A percentile compares a stretch with the other conserved stretches of the same genome.
Evolutionary conservation across 2,113 vertebrate species (phyloP).

Genomic region (Eonycteris spelaea): DNA sequence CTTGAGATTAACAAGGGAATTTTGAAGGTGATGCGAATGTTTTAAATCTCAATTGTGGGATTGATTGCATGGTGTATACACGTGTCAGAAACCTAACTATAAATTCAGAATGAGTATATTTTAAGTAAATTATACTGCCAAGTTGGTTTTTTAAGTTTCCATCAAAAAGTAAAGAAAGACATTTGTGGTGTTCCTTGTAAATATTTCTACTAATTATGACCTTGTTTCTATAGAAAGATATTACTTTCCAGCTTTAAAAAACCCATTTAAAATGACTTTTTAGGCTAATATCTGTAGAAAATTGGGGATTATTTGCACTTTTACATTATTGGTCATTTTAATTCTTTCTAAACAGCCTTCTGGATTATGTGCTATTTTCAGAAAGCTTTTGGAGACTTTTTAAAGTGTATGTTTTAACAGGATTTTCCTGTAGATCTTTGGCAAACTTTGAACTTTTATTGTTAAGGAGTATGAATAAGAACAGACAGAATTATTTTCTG

Average conservation of each 20-base stretch:
- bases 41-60: background rate
- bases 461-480: slow-evolving; percentile 55
- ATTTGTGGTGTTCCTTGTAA: background rate
- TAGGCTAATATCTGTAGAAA: background rate
- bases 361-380: slow-evolving; percentile 44
- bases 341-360: background rate
- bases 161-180: slow-evolving; percentile 18
- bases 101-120: background rate
- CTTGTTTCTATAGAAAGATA: background rate
- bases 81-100: background rate
- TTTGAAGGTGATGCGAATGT: background rate
- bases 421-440: slow-evolving; percentile 63
- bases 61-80: background rate
- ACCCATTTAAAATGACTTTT: background rate
- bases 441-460: slow-evolving; percentile 61
- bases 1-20: background rate
- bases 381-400: background rate
- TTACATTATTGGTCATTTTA: background rate
- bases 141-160: background rate
- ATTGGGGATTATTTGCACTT: background rate
- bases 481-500: slow-evolving; percentile 28
- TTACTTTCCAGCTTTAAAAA: background rate
- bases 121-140: background rate
- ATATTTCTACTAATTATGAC: background rate
- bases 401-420: slow-evolving; percentile 50